phyloP scores from a whole-genome alignment of 2,888 invertebrate species.

The Oscheius sp. region DNA sequence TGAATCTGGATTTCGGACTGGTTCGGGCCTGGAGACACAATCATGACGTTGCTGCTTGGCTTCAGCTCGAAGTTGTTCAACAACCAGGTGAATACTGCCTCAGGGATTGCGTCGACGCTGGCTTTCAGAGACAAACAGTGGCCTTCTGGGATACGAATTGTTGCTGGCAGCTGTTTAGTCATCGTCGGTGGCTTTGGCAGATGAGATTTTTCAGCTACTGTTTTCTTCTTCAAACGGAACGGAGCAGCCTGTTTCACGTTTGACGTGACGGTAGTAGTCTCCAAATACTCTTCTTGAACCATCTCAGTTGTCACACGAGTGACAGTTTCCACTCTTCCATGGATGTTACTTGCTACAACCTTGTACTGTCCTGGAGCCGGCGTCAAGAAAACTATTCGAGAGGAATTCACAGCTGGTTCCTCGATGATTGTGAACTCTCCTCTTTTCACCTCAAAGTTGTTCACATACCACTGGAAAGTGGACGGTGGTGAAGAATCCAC shows the following conservation, averaged over 20 bases:
- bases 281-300: constrained; percentile 18
- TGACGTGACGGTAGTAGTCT: constrained; percentile 39
- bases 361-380: constrained; percentile 72
- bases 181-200: constrained; percentile 63
- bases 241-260: constrained; percentile 37
- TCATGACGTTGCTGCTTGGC: constrained; percentile 45
- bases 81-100: constrained; percentile 67
- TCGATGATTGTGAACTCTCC: constrained; percentile 44
- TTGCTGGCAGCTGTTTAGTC: constrained; percentile 49
- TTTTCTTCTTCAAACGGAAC: constrained; percentile 42
- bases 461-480: constrained; percentile 61
- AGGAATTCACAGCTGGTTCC: constrained; percentile 44
- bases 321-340: constrained; percentile 45
- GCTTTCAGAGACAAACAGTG: constrained; percentile 50
- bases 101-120: constrained; percentile 65
- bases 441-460: constrained; percentile 62
- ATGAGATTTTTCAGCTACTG: constrained; percentile 35
- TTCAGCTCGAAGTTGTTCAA: constrained; percentile 69
- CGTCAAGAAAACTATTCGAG: constrained; percentile 41
- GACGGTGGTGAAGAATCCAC: constrained; percentile 58
- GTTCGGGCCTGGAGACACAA: constrained; percentile 50
- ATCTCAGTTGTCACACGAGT: constrained; percentile 49
- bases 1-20: constrained; percentile 53
- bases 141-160: constrained; percentile 39
- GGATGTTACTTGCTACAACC: constrained; percentile 56